Base-by-base conservation (phyloP, 2,888 invertebrate species). In the Smittia sp. region DNA sequence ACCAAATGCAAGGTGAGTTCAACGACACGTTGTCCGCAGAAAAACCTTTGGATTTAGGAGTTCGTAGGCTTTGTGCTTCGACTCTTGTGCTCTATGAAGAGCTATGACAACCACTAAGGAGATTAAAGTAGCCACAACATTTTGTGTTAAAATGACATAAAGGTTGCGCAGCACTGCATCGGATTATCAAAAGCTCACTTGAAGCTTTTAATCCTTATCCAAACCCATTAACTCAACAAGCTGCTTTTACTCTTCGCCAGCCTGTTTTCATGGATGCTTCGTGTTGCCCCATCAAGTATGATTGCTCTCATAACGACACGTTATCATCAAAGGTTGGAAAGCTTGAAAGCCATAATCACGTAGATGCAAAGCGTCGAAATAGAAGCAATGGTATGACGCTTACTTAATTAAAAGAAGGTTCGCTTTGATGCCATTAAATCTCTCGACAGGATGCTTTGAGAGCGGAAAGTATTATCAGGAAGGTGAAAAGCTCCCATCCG, bases 281-380 rank as follows among this genome's bases (percentile, higher is more conserved):
- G 7, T 94, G 94, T 81, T 94, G 94, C 79, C 94, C 94, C 0
- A 86, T 90, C 74, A 86, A 90, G 75, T 94, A 94, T 82, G 89
- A 91, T 80, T 94, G 90, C 80, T 79, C 78, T 66, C 77, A 78
- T 46, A 81, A 81, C 72, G 11, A 3, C 3, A 46, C 46, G 15
- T 78, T 79, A 1, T 78, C 70, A n/a, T 79, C 81, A 0, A 79
- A 80, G 75, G 32, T 18, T 1, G 11, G 24, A 1, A 58, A 25
- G 41, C 27, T 27, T 38, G 41, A 39, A 13, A 72, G 22, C 11
- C 9, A 54, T 25, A 27, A 69, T 27, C 13, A 24, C 13, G 7
- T 18, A 13, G 24, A 41, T 39, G 13, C 32, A 15, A 24, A 73
- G 11, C 20, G 54, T 20, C 46, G 32, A 38, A 75, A 73, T 27